phyloP scores from a whole-genome alignment of 1,140 invertebrate genomes.

The Psilanteris sp. region DNA sequence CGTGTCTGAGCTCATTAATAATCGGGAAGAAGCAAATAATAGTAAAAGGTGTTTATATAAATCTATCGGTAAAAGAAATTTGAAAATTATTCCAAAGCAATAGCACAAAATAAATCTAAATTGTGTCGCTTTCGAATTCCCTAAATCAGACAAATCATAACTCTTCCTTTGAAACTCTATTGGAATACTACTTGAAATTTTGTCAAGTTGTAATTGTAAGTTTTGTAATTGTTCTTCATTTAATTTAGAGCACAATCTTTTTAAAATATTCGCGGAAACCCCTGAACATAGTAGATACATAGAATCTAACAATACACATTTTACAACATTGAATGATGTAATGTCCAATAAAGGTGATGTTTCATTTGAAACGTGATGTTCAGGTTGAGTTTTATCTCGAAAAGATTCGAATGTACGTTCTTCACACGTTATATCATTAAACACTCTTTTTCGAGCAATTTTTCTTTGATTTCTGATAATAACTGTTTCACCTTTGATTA shows the following conservation, averaged over 20 bases:
- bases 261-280: neutral
- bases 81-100: neutral
- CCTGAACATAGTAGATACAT: slow-evolving; percentile 27
- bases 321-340: slow-evolving; percentile 4
- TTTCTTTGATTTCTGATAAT: neutral
- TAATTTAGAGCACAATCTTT: neutral
- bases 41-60: slow-evolving; percentile 11
- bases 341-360: slow-evolving; percentile 16
- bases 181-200: neutral
- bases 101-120: slow-evolving; percentile 21
- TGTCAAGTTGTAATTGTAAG: neutral
- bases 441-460: no score
- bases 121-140: slow-evolving; percentile 2
- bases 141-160: neutral
- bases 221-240: no score
- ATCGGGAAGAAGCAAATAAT: slow-evolving; percentile 10
- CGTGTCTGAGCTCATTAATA: slow-evolving; percentile 1
- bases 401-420: slow-evolving; percentile 40
- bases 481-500: slow-evolving; percentile 37
- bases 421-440: neutral
- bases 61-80: neutral
- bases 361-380: slow-evolving; percentile 35
- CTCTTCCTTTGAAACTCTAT: neutral
- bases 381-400: slow-evolving; percentile 8
- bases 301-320: slow-evolving; percentile 11